Base-by-base conservation (phyloP, 2,113 vertebrate species). In the Hyaena hyaena region DNA sequence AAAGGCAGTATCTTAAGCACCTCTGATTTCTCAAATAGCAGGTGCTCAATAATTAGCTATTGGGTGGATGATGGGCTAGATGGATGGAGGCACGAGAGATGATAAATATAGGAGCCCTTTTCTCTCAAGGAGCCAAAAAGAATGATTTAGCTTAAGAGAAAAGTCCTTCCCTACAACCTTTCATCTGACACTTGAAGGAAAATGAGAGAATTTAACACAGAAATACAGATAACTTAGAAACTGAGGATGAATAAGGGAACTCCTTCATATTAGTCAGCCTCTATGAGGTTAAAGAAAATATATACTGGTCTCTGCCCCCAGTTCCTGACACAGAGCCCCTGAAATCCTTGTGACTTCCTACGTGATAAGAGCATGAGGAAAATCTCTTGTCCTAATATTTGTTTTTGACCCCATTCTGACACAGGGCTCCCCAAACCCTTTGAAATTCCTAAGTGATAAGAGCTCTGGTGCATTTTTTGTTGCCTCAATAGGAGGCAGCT, bases 181-280 rank as follows among this genome's bases (percentile, higher is more conserved):
- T 48, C 7, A 53, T 74, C 69, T 91, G 43, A 90, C 3, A 88
- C 61, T 68, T 92, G 58, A 89, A 94, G 33, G 31, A 77, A 96
- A 92, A 66, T 82, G 53, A 93, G 86, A 83, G 16, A 50, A 92
- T 90, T 79, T 94, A 90, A 91, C 16, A 87, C 5, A 92, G n/a
- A 86, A 15, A 77, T 66, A 76, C 43, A 92, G 43, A 94, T 35
- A 85, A 86, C 69, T 55, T 90, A 69, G 45, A 93, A 82, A 2
- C 66, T 26, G 16, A 92, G 31, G 4, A 10, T 73, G 26, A 93
- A 39, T 39, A 26, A 65, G 17, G 61, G 11, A 26, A 89, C 16
- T 26, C 10, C 19, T 33, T 58, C 45, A 5, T 85, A 71, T 65
- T 16, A 90, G 33, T 68, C 61, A 76, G 39, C 66, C 87, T 10